A percentile compares a stretch with the other conserved stretches of the same genome.
phyloP scores from a whole-genome alignment of 2,113 vertebrate species.

The Petroica traversi region DNA sequence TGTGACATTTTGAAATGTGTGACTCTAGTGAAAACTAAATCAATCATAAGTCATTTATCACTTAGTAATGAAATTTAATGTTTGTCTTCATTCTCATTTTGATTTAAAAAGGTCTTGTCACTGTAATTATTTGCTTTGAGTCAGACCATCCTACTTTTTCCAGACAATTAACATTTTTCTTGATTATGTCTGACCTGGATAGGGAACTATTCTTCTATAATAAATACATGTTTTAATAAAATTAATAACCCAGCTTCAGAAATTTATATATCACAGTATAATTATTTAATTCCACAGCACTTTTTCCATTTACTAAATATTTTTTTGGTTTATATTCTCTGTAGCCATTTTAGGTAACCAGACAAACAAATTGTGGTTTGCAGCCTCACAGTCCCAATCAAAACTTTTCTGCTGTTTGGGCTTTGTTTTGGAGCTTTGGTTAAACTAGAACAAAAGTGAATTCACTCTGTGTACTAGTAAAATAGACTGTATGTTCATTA shows the following conservation, averaged over 20 bases:
- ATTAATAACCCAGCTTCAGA: not conserved
- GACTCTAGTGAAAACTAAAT: slow-evolving; percentile 51
- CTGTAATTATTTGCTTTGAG: slow-evolving; percentile 35
- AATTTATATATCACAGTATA: not conserved
- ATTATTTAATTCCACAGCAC: not conserved
- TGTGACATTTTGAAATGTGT: slow-evolving; percentile 62
- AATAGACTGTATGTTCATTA: not conserved
- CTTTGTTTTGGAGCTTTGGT: not conserved
- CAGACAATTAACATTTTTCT: not conserved
- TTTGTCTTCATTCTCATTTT: slow-evolving; percentile 43
- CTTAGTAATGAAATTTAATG: slow-evolving; percentile 38
- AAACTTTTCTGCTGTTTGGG: not conserved
- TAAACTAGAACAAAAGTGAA: not conserved
- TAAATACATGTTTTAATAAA: not conserved
- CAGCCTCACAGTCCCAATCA: not conserved
- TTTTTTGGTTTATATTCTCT: not conserved
- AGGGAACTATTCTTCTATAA: not conserved
- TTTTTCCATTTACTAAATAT: not conserved
- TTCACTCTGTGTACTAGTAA: not conserved
- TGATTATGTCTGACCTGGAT: not conserved
- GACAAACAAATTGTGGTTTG: not conserved
- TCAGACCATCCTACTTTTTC: not conserved
- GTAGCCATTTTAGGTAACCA: not conserved
- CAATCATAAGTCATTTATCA: slow-evolving; percentile 61
- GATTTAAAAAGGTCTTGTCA: slow-evolving; percentile 34